Base-by-base conservation (phyloP, 2,888 invertebrate genomes). In the Melipona beecheii region DNA sequence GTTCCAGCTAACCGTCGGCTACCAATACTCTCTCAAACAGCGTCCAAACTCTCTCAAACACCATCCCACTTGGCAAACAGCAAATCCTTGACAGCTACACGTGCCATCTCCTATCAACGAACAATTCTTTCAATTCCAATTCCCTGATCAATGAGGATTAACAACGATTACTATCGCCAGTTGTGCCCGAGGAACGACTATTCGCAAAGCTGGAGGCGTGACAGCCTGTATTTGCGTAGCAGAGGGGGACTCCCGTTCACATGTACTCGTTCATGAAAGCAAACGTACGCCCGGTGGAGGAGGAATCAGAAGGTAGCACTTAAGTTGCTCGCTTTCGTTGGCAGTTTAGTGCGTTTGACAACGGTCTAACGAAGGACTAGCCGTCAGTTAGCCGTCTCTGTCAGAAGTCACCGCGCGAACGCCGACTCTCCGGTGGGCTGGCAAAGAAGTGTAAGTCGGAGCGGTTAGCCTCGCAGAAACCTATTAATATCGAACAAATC, bases 291-390 rank as follows among this genome's bases (percentile, higher is more conserved):
- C 31, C 17, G 66, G 54, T n/a, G 70, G 56, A 69, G 75, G 81
- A 75, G 82, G 70, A 81, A 83, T 80, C 54, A 49, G 24, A 71
- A 81, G 54, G 75, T 66, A 54, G 43, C 83, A 54, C 58, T 49
- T 56, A 56, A 71, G 27, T 68, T 78, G 54, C 5, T 66, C 66
- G 74, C 60, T 75, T 71, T 79, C 64, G 68, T 84, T 68, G 43
- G 54, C 31, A 64, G 68, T 78, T 84, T 75, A 84, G 84, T 84
- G 71, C 27, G 62, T 52, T 58, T 69, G 64, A 31, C 66, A 69
- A 72, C 52, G 52, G 50, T 31, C 43, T 43, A 31, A 43, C 60
- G 24, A 27, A 75, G 68, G 76, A 82, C 58, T 43, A 43, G 43
- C 43, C 11, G 27, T 43, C 43, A 43, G 43, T 54, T 31, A 58